These are phyloP conservation scores for Ranitomeya imitator DNA, from an alignment of 2,113 vertebrate genomes.

Conservation along the genomic window DNA sequence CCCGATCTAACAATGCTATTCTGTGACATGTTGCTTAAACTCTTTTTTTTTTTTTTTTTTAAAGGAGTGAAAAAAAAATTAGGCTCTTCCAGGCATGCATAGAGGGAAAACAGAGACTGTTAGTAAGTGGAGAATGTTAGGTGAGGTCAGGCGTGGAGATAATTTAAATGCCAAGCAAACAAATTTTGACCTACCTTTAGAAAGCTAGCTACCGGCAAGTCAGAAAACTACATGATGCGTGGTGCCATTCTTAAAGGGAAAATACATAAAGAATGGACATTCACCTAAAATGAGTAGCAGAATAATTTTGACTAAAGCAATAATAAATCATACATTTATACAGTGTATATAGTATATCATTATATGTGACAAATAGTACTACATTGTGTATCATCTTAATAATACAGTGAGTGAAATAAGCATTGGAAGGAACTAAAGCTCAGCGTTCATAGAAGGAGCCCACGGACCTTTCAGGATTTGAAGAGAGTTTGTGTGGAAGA, in stretches of 20 bases:
- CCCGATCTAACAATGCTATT: constrained; percentile 22
- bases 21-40: constrained; percentile 33
- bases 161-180: constrained; percentile 27
- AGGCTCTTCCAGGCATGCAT: constrained; percentile 10
- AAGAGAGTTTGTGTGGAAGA: too few relatives aligned
- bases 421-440: too few relatives aligned
- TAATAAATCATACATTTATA: too few relatives aligned
- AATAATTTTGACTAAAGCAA: background rate
- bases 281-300: background rate
- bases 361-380: too few relatives aligned
- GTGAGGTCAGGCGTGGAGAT: constrained; percentile 26
- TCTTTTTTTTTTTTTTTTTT: constrained; percentile 27
- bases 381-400: too few relatives aligned
- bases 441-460: too few relatives aligned
- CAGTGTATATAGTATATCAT: too few relatives aligned
- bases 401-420: too few relatives aligned
- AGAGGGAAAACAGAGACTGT: constrained; percentile 1
- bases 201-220: constrained; percentile 5
- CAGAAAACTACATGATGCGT: background rate
- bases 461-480: too few relatives aligned
- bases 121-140: constrained; percentile 4
- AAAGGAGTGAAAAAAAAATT: constrained; percentile 18
- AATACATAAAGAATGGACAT: background rate
- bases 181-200: constrained; percentile 24
- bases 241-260: background rate